A percentile compares a stretch with the other conserved stretches of the same genome.
phyloP scores from a whole-genome alignment of 2,113 vertebrate species.

The Esox niger region DNA sequence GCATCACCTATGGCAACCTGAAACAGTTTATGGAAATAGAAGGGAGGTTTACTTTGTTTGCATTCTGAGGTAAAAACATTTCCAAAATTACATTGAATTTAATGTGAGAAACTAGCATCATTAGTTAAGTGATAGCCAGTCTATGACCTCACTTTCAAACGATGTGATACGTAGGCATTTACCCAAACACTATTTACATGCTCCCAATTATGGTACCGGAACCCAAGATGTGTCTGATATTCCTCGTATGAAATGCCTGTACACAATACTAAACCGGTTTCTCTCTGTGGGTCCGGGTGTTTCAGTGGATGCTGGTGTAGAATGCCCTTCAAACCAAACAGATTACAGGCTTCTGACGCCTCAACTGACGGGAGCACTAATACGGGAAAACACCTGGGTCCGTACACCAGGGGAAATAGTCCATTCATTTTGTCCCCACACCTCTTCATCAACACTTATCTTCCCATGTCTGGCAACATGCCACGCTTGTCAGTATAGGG shows the following conservation, averaged over 20 bases:
- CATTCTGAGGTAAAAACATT: slow-evolving; percentile 11
- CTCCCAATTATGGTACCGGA: too few species aligned
- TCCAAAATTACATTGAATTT: slow-evolving; percentile 59
- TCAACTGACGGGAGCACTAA: slow-evolving; percentile 32
- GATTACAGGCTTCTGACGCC: slow-evolving; percentile 50
- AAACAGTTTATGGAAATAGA: neutral
- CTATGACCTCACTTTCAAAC: too few species aligned
- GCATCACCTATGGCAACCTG: neutral
- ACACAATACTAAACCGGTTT: neutral
- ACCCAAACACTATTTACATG: too few species aligned
- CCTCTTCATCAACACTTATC: slow-evolving; percentile 34
- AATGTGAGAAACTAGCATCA: slow-evolving; percentile 27
- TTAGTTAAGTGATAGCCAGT: too few species aligned
- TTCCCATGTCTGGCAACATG: slow-evolving; percentile 52
- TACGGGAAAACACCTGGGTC: slow-evolving; percentile 36
- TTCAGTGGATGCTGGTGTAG: neutral
- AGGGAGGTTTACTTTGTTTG: neutral
- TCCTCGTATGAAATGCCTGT: slow-evolving; percentile 7
- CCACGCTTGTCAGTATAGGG: slow-evolving; percentile 23
- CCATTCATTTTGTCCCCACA: slow-evolving; percentile 56
- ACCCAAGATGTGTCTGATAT: too few species aligned
- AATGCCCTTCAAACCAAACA: slow-evolving; percentile 44
- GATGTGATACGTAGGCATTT: too few species aligned
- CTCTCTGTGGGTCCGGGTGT: neutral
- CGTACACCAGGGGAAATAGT: slow-evolving; percentile 19